Percentiles rank a stretch among this genome's conserved stretches.
These are phyloP conservation scores for Steinernema khuongi DNA, from an alignment of 1,140 invertebrate species.

Conservation along the genomic window DNA sequence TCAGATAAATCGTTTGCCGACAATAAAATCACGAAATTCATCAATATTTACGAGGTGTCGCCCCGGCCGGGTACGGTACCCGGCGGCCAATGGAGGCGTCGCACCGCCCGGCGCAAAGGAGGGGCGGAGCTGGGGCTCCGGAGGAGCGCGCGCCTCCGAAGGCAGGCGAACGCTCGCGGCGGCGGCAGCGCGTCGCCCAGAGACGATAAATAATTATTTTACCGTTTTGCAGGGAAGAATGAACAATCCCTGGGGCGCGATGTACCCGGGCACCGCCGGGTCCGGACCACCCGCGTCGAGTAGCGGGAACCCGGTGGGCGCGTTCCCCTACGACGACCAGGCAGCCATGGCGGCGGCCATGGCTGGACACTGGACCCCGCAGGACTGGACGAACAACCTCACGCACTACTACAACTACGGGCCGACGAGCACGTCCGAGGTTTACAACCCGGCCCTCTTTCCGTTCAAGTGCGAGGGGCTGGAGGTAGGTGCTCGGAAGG, in stretches of 20 bases:
- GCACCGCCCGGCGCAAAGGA: neutral
- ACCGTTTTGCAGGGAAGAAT: neutral
- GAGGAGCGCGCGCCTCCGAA: neutral
- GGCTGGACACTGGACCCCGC: neutral
- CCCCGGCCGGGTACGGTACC: neutral
- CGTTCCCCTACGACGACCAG: neutral
- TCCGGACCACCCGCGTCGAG: neutral
- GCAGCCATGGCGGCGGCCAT: neutral
- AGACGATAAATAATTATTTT: constrained; percentile 1
- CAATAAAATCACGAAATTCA: constrained; percentile 1
- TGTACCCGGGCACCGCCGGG: neutral
- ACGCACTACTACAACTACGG: neutral
- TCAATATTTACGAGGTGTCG: constrained; percentile 13
- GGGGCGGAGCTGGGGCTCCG: neutral
- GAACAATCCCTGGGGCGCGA: neutral
- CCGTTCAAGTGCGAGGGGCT: neutral
- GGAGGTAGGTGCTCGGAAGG: neutral
- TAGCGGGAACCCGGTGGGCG: neutral
- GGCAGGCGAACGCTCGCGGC: neutral
- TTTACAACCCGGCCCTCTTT: neutral
- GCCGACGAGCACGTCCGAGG: neutral
- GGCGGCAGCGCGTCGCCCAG: neutral
- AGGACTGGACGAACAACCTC: neutral
- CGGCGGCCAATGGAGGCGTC: neutral
- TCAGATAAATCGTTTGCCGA: constrained; percentile 6